phyloP scores from a whole-genome alignment of 2,888 invertebrate genomes.

The Hirtodrosophila alboralis region DNA sequence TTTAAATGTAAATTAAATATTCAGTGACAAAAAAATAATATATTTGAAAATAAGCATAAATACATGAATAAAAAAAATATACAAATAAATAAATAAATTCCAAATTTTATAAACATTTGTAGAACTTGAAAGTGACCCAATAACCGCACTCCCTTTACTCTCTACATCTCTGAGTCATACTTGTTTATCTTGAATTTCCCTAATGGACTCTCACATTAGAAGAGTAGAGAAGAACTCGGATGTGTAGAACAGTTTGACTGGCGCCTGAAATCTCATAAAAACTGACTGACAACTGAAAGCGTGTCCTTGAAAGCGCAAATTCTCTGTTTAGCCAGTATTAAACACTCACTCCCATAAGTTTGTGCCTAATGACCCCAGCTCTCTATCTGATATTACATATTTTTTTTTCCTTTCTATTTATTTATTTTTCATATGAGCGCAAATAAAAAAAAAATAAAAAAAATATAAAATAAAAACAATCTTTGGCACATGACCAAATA shows the following conservation, averaged over 20 bases:
- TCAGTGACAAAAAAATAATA: no score
- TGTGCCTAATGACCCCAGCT: no score
- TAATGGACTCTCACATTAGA: constrained; percentile 11
- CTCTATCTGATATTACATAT: constrained; percentile 5
- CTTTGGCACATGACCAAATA: constrained; percentile 52
- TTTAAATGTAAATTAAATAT: no score
- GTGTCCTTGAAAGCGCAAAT: constrained; percentile 29
- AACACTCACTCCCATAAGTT: neutral
- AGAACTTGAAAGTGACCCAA: no score
- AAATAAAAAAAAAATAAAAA: no score
- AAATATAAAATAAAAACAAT: no score
- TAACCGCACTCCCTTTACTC: neutral
- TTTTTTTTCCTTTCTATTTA: constrained; percentile 18
- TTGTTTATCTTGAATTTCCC: constrained; percentile 34
- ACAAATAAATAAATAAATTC: neutral
- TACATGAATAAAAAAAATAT: no score
- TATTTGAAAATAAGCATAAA: no score
- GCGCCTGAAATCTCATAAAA: constrained; percentile 41
- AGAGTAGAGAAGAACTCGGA: no score
- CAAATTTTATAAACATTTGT: no score
- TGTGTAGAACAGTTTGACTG: constrained; percentile 13
- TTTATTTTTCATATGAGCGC: constrained; percentile 22
- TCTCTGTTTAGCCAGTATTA: constrained; percentile 2
- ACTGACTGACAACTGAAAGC: constrained; percentile 22
- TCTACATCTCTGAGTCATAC: constrained; percentile 24